Evolutionary conservation across 2,888 invertebrate species (phyloP).

Genomic region (Quadriops clusia): DNA sequence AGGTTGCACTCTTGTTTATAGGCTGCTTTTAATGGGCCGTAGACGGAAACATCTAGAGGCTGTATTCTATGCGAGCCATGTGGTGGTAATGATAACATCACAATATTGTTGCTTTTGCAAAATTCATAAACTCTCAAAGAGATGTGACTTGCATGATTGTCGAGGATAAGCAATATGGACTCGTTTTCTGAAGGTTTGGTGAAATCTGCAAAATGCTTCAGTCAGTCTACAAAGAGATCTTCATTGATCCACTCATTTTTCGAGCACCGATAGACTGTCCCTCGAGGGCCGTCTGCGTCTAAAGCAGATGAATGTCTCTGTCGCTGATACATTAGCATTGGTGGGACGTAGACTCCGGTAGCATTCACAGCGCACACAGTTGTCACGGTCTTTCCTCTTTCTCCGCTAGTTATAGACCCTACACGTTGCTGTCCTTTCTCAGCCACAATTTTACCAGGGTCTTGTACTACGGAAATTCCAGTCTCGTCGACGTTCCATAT

Average conservation of each 20-base stretch:
- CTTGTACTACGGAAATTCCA: constrained; percentile 32
- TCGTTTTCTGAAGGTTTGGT: constrained; percentile 18
- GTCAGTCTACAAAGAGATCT: constrained; percentile 19
- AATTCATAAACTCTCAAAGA: constrained; percentile 5
- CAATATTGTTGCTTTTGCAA: constrained; percentile 11
- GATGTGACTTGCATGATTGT: constrained; percentile 22
- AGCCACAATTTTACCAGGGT: constrained; percentile 29
- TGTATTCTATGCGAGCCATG: constrained; percentile 17
- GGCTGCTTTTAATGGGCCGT: constrained; percentile 6
- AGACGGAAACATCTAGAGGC: constrained; percentile 14
- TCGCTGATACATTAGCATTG: constrained; percentile 37
- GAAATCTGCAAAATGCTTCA: constrained; percentile 17
- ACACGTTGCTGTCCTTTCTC: constrained; percentile 32
- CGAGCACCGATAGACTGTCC: constrained; percentile 24
- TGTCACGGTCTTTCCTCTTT: constrained; percentile 32
- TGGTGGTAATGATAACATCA: constrained; percentile 17
- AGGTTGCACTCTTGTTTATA: constrained; percentile 1
- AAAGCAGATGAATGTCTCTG: constrained; percentile 31
- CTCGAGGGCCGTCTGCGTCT: constrained; percentile 31
- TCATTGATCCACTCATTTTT: constrained; percentile 21
- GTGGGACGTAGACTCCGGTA: constrained; percentile 31
- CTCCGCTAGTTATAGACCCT: constrained; percentile 32
- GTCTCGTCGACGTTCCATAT: constrained; percentile 36
- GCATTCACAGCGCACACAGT: constrained; percentile 33
- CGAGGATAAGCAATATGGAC: constrained; percentile 23